Evolutionary conservation across 1,140 invertebrate genomes (phyloP), one percentile per base, ranked within the genome.

Genomic region (Ceratosolen fusciceps): DNA sequence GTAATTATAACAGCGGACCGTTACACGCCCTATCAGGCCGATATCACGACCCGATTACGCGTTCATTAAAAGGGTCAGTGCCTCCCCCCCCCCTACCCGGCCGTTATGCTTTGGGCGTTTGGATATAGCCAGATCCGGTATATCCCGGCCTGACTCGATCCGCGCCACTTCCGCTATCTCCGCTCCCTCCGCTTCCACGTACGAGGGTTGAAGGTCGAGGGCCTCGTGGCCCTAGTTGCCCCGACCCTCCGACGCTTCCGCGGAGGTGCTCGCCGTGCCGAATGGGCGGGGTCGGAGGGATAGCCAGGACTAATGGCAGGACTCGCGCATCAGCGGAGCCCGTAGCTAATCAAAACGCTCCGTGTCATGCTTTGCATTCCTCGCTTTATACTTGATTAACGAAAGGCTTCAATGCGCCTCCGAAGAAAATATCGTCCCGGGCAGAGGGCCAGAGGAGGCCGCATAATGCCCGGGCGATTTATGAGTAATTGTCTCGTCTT

Each of bases 141-240:
- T 77, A 77, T 70, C 34, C 43, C 37, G 68, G 76, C 67, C 76
- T 71, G 76, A 78, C 76, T 78, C 76, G 47, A 78, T 34, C 34
- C 68, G 76, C 39, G 56, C 68, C 54, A 72, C 67, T 78, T 78
- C 76, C 43, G 72, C 76, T 43, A 43, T 43, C 39, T 43, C 39
- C 39, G 5, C 39, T 43, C 39, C 12, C 39, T 43, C 39, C 39
- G 39, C 39, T 43, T 12, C 39, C 12, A 7, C 12, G 5, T 43
- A 12, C 39, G 39, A 43, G 39, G 5, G 39, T 43, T 43, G 5
- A 43, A n/a, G n/a, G n/a, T 43, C 39, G 39, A 5, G 5, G 39
- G 5, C 39, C 5, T 7, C 39, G 12, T 12, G 39, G 39, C 39
- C 39, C 5, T 12, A 5, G 39, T 43, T 12, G 12, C 39, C 39